Evolutionary conservation across 2,797 vertebrate species (phyloP).

Genomic region (Stomatorhinus walkeri): DNA sequence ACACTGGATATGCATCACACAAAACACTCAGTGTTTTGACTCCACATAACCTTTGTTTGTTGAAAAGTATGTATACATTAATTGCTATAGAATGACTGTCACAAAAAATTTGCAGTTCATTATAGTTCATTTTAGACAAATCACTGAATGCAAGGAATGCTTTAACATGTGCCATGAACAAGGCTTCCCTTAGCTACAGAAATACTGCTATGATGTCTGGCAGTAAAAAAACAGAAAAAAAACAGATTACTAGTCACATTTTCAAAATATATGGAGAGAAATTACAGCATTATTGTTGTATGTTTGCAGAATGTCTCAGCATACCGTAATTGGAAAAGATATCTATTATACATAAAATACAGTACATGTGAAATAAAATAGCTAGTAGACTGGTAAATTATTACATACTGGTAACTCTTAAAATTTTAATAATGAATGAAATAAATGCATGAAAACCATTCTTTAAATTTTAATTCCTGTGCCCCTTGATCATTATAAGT

Average conservation of each 20-base stretch:
- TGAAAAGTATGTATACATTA: not conserved
- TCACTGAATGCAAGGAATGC: not conserved
- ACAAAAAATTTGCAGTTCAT: not conserved
- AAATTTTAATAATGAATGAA: not conserved
- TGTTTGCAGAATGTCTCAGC: not conserved
- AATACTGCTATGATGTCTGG: not conserved
- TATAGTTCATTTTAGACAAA: not conserved
- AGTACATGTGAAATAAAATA: not conserved
- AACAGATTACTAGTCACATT: not conserved
- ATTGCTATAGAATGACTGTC: not conserved
- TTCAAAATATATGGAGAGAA: not conserved
- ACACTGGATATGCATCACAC: not conserved
- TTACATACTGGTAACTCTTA: not conserved
- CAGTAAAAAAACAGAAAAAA: not conserved
- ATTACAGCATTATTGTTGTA: not conserved
- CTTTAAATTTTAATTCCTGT: not conserved
- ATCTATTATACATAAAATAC: not conserved
- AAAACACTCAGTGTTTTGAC: not conserved
- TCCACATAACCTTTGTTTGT: not conserved
- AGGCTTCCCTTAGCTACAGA: not conserved
- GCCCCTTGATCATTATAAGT: not conserved
- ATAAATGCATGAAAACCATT: not conserved
- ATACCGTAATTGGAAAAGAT: not conserved
- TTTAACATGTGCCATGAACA: not conserved
- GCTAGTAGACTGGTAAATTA: not conserved